Base-by-base conservation (phyloP, 1,140 invertebrate genomes). In the Sycophila sp. region DNA sequence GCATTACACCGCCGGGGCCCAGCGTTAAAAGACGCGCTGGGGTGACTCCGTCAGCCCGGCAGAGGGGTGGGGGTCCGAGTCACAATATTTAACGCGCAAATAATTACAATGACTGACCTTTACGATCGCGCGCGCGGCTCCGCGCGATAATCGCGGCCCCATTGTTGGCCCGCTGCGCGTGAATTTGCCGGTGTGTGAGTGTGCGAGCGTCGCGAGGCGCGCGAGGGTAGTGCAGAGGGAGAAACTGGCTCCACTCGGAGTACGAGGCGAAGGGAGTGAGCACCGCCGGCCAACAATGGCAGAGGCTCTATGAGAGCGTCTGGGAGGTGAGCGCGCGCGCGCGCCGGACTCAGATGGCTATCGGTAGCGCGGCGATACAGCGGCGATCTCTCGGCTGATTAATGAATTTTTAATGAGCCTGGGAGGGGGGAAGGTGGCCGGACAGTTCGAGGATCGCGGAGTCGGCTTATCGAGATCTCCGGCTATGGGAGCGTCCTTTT, bases 81-180 rank as follows among this genome's bases (percentile, higher is more conserved):
- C 74, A 77, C 72, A 75, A 73, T 75, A 75, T 76, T 76, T 68
- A 70, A 60, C 62, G 67, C 47, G 71, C 63, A 67, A 74, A 76
- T 77, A 76, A 74, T 76, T 70, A 65, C 65, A 62, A 71, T 45
- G 62, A 69, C 56, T 69, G n/a, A n/a, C 63, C 34, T 51, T 53
- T 59, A 36, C 42, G 28, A 47, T 59, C 68, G 68, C 56, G 71
- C 71, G 71, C 62, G 28, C 38, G 15, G n/a, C 64, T 45, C 32
- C 36, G 64, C 47, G 72, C 56, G 71, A 47, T 30, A 71, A 71
- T 71, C 62, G 62, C 28, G n/a, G n/a, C n/a, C n/a, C 17, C 26
- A 65, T 71, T 71, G 49, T 69, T 59, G 8, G 28, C n/a, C 6
- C 26, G 28, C 19, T 4, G 22, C 28, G 22, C 40, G 42, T 53